These are phyloP conservation scores for Lophotis ruficrista DNA, from an alignment of 2,113 vertebrate genomes.

Conservation along the genomic window DNA sequence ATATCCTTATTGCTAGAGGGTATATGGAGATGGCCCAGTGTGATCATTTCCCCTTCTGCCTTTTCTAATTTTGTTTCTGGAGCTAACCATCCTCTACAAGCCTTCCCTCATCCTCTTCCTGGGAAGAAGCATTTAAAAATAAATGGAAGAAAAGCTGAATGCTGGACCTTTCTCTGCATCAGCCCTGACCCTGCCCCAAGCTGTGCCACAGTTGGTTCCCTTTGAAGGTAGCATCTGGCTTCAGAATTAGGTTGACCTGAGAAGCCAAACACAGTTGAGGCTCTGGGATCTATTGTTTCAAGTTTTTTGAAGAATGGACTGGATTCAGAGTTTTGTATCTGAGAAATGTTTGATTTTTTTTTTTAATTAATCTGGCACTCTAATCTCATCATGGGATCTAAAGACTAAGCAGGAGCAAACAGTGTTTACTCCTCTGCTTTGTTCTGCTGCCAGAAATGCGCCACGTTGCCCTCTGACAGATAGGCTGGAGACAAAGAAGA, in stretches of 20 bases:
- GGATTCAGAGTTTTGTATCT: not conserved
- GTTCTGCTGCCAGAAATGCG: not conserved
- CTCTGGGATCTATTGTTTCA: not conserved
- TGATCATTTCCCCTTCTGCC: not conserved
- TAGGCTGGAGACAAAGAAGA: not conserved
- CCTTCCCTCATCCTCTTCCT: not conserved
- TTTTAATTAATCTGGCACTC: not conserved
- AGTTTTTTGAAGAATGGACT: not conserved
- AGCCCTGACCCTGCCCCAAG: not conserved
- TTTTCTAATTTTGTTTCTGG: not conserved
- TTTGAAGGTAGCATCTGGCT: not conserved
- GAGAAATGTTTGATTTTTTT: not conserved
- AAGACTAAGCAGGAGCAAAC: not conserved
- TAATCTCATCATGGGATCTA: not conserved
- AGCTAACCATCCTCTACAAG: not conserved
- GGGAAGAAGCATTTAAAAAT: not conserved
- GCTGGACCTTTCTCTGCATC: not conserved
- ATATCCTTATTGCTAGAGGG: not conserved
- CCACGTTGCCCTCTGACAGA: not conserved
- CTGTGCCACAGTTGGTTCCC: not conserved
- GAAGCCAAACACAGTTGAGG: not conserved
- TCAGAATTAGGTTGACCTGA: not conserved
- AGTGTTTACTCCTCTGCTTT: not conserved
- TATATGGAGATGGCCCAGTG: not conserved
- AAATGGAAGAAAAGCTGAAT: not conserved